Evolutionary conservation across 2,113 vertebrate genomes (phyloP).

Genomic region (Gnathonemus echidnorhynchus): DNA sequence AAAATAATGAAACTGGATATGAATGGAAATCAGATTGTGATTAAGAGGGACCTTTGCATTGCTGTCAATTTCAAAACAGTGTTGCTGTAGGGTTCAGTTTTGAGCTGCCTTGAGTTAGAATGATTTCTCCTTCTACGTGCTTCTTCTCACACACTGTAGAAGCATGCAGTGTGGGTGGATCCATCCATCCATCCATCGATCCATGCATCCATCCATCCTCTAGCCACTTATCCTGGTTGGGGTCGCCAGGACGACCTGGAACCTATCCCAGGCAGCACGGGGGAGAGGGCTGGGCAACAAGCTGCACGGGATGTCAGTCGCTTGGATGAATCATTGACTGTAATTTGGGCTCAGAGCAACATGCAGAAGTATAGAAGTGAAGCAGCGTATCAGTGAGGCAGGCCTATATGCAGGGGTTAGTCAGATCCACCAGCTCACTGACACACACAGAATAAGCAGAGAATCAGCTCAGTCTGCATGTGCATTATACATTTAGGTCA

Average conservation of each 20-base stretch:
- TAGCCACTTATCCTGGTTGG: not conserved
- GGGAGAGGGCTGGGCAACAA: not conserved
- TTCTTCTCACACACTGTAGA: not conserved
- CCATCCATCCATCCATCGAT: not conserved
- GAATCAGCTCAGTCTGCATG: not conserved
- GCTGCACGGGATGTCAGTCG: not conserved
- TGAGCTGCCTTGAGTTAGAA: not conserved
- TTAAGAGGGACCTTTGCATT: not conserved
- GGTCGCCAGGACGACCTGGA: not conserved
- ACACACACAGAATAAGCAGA: not conserved
- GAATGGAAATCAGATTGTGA: not conserved
- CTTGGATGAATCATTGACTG: not conserved
- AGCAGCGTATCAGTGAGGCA: not conserved
- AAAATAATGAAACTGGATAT: not conserved
- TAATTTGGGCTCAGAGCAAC: not conserved
- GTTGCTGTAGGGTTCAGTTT: not conserved
- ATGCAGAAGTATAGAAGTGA: not conserved
- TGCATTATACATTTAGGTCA: constrained; percentile 6
- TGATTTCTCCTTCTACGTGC: not conserved
- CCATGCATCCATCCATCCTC: not conserved
- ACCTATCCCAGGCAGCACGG: not conserved
- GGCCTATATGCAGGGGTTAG: not conserved
- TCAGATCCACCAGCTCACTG: not conserved
- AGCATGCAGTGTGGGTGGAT: not conserved
- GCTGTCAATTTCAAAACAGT: not conserved